Base-by-base conservation (phyloP, 2,888 invertebrate genomes). In the Caenorhabditis imperialis region DNA sequence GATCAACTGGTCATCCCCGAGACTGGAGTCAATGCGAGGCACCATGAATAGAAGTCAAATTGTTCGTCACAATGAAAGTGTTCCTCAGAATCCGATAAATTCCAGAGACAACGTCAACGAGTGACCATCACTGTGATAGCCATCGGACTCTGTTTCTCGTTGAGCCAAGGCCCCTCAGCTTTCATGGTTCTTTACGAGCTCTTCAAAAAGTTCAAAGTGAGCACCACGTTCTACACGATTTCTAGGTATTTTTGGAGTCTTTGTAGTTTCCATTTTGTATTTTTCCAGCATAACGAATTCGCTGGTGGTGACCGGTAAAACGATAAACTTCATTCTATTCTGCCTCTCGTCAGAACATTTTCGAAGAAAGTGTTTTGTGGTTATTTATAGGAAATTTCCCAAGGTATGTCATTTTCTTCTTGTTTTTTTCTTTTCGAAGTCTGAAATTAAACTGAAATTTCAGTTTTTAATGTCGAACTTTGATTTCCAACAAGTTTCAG, bases 101-200 rank as follows among this genome's bases (percentile, higher is more conserved):
- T 76, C 18, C 58, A 78, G 78, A 61, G 75, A 10, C 76, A 78
- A 60, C 63, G 81, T 12, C 71, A 72, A n/a, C 60, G 83, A 23
- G 84, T 85, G 1, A 86, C 86, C 0, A 76, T 79, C 18, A 85
- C 86, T 7, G 87, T 87, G 30, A 79, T 86, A 10, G 79, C 85
- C 0, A 86, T 87, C 35, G 85, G 85, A 4, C 57, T 83, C 3
- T 85, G 83, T 45, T 86, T 87, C 69, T 84, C 87, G 0, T 44
- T 87, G 16, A 87, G 83, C 6, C 87, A 87, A 51, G 87, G 85
- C 10, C 87, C 87, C 2, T 87, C 87, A 1, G 87, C 87, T 1
- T 81, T 87, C n/a, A 83, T 87, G 79, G 82, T 81, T 1, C 55
- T 86, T 3, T 83, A 82, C 65, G 86, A 86, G 53, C 65, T 87